A percentile compares a stretch with the other conserved stretches of the same genome.
Conservation (phyloP, 2,113 vertebrate genomes). For the Solenodon paradoxus region DNA sequence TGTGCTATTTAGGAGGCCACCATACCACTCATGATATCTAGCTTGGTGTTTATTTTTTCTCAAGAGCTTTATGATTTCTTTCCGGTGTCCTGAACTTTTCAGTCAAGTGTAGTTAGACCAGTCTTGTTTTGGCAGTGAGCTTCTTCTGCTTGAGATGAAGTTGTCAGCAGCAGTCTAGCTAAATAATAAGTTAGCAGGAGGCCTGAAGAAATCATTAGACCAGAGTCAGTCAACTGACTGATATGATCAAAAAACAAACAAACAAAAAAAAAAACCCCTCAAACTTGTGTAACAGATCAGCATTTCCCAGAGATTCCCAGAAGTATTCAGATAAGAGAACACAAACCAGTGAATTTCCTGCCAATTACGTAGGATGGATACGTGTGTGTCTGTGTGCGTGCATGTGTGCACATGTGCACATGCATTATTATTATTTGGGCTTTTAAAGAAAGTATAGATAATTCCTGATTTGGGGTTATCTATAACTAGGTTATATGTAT, state of each 20-base stretch:
- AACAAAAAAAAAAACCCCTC: background rate
- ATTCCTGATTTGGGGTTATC: background rate
- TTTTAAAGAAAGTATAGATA: background rate
- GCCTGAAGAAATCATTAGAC: background rate
- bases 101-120: background rate
- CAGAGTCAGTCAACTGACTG: background rate
- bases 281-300: background rate
- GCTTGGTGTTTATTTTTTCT: slow-evolving; percentile 16
- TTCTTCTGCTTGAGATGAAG: background rate
- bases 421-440: background rate
- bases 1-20: background rate
- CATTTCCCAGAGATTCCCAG: slow-evolving; percentile 10
- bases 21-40: background rate
- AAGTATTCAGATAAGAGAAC: background rate
- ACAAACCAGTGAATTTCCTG: background rate
- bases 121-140: background rate
- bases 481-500: background rate
- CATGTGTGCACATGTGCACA: too few species aligned
- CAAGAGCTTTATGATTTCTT: background rate
- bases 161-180: background rate
- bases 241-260: background rate
- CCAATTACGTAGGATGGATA: background rate
- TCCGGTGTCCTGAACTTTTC: background rate
- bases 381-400: too few species aligned
- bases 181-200: background rate